phyloP scores from a whole-genome alignment of 1,140 invertebrate species.

The Hydropsyche tenuis region DNA sequence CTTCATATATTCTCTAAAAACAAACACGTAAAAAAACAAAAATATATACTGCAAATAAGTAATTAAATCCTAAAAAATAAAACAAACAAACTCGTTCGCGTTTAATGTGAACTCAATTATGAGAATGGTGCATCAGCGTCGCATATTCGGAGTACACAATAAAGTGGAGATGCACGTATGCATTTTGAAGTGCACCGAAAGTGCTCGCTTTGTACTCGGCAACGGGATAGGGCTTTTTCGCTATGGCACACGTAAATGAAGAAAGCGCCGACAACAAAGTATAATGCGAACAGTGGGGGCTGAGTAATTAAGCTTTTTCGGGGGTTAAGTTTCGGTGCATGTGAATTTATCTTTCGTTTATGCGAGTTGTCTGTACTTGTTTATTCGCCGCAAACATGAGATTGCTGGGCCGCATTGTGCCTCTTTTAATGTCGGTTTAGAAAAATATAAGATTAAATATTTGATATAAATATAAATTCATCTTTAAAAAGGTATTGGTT shows the following conservation, averaged over 20 bases:
- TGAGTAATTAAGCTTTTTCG: conserved; percentile 49
- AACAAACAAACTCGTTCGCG: too few species aligned
- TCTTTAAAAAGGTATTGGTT: too few species aligned
- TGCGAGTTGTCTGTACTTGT: conserved; percentile 43
- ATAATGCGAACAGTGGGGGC: conserved; percentile 9
- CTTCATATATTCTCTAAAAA: too few species aligned
- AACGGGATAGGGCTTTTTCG: neutral
- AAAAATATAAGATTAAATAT: too few species aligned
- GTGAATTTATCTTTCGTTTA: conserved; percentile 49
- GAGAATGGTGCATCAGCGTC: neutral
- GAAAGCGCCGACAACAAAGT: conserved; percentile 24
- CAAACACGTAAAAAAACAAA: too few species aligned
- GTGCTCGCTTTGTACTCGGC: conserved; percentile 5
- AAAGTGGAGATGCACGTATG: conserved; percentile 3
- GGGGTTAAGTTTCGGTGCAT: conserved; percentile 50
- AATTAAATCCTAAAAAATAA: too few species aligned
- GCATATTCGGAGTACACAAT: neutral
- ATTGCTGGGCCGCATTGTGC: conserved; percentile 31
- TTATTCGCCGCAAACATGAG: conserved; percentile 45
- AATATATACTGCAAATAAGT: too few species aligned
- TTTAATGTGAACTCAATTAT: too few species aligned
- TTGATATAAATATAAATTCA: too few species aligned
- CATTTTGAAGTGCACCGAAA: conserved; percentile 2
- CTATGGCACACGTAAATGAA: neutral
- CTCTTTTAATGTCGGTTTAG: too few species aligned